Evolutionary conservation across 1,140 invertebrate species (phyloP).

Genomic region (Centruroides vittatus): DNA sequence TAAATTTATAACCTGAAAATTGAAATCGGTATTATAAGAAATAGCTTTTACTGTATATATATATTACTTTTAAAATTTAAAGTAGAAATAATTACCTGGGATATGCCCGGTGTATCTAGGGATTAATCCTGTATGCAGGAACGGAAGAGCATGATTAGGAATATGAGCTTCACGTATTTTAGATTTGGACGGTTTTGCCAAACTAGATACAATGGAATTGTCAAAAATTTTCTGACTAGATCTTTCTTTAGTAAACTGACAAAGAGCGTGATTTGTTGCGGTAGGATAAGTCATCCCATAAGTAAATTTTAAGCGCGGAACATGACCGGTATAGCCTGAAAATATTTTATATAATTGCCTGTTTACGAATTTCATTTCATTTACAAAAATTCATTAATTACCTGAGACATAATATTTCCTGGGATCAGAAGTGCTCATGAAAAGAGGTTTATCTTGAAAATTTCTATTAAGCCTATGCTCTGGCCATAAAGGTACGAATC

Average conservation of each 20-base stretch:
- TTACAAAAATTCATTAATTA: too few relatives aligned
- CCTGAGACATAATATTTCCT: not conserved
- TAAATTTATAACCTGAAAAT: too few relatives aligned
- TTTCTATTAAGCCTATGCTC: too few relatives aligned
- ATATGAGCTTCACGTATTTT: not conserved
- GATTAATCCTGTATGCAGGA: not conserved
- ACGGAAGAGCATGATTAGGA: not conserved
- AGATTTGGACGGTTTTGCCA: not conserved
- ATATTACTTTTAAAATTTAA: not conserved
- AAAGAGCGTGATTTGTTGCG: not conserved
- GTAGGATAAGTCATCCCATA: not conserved
- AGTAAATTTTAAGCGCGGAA: not conserved
- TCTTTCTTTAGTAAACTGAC: not conserved
- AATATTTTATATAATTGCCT: too few relatives aligned
- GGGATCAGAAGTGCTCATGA: not conserved
- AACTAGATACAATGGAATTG: not conserved
- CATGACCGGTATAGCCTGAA: not conserved
- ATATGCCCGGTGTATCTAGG: not conserved
- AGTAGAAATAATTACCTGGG: not conserved
- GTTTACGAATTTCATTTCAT: too few relatives aligned
- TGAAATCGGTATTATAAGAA: too few relatives aligned
- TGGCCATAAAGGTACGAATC: too few relatives aligned
- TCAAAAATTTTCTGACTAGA: not conserved
- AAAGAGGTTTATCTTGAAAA: too few relatives aligned
- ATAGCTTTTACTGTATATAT: too few relatives aligned